These are phyloP conservation scores for Trisateles emortualis DNA, from an alignment of 2,888 invertebrate species.

Conservation along the genomic window DNA sequence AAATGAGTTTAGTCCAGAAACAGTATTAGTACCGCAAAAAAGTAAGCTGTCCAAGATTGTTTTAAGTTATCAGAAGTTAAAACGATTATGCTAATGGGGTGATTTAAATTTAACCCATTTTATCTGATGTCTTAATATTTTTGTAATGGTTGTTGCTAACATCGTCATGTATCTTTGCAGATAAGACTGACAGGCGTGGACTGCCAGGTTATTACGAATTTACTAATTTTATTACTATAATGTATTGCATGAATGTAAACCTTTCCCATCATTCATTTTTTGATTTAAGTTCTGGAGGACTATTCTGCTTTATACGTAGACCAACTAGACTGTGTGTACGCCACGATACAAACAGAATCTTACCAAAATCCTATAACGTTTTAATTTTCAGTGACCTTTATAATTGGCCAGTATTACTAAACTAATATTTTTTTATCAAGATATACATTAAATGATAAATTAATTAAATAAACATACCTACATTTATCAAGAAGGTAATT, in stretches of 20 bases:
- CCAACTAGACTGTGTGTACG: too few species aligned
- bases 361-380: too few species aligned
- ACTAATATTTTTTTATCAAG: too few species aligned
- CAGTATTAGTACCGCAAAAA: not conserved
- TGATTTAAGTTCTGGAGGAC: too few species aligned
- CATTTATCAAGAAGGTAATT: too few species aligned
- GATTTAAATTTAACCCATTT: not conserved
- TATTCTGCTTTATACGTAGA: not conserved
- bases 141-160: slow-evolving; percentile 9
- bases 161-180: slow-evolving; percentile 19
- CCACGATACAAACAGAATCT: too few species aligned
- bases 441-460: too few species aligned
- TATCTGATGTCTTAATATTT: not conserved
- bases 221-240: not conserved
- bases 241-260: slow-evolving; percentile 8
- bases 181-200: slow-evolving; percentile 25
- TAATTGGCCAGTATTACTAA: too few species aligned
- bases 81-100: not conserved
- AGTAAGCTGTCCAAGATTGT: not conserved
- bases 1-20: too few species aligned
- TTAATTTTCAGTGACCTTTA: too few species aligned
- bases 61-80: not conserved
- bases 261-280: not conserved
- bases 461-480: too few species aligned
- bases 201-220: slow-evolving; percentile 16